Base-by-base conservation (phyloP, 2,888 invertebrate genomes). In the Dolichopus griseipennis region DNA sequence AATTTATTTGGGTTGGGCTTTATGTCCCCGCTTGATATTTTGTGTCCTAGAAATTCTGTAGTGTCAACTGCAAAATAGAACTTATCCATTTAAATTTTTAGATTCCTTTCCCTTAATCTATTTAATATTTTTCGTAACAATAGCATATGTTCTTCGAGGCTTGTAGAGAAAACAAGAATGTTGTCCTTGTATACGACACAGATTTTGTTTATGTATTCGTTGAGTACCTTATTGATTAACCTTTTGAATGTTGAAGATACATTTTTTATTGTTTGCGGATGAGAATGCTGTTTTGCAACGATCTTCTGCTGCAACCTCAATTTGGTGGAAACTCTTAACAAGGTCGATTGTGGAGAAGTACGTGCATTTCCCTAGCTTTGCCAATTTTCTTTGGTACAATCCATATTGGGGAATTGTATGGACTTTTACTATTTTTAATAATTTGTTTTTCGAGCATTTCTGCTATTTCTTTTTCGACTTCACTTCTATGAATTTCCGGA, bases 191-290 rank as follows among this genome's bases (percentile, higher is more conserved):
- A 77, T 0, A 74, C 72, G 8, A 72, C 68, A 27, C 71, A 71
- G 68, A 71, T n/a, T 68, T 64, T 67, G 20, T 67, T 65, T 8
- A 67, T 41, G 27, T 27, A 70, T 41, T 70, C 69, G 20, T 33
- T 66, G 7, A 80, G 68, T 1, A 75, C 72, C 61, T 72, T 70
- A 68, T 77, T 73, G 72, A 78, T 78, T 10, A 75, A 64, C 8
- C 79, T 27, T 70, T 77, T 76, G 69, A 80, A 80, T 1, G 77
- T 77, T 1, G 72, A 71, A 2, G 78, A 77, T 0, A 74, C 72
- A 64, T 74, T 76, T 64, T 73, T 72, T 6, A 78, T n/a, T n/a
- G n/a, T 68, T 63, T 41, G 71, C 66, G 20, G 73, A 74, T 1
- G 69, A 72, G 69, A 79, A 77, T 7, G 75, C 76, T 1, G 76